These are phyloP conservation scores for Neosilurus mollespiculum DNA, from an alignment of 2,797 vertebrate species.

Conservation along the genomic window DNA sequence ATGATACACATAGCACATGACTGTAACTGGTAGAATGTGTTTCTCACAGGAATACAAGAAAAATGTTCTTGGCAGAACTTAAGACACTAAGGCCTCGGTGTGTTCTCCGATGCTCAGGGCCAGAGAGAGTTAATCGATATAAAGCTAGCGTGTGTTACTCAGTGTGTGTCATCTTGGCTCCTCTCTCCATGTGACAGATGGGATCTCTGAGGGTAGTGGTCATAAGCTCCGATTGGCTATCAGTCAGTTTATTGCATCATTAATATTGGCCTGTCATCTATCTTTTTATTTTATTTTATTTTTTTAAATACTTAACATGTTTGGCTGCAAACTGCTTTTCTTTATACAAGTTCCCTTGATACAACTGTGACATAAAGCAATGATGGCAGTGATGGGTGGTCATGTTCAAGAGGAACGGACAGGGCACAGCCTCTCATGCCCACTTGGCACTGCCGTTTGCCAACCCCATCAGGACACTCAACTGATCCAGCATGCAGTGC, in stretches of 20 bases:
- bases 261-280: slow-evolving; percentile 42
- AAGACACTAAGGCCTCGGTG: slow-evolving; percentile 43
- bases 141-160: slow-evolving; percentile 52
- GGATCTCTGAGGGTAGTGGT: slow-evolving; percentile 56
- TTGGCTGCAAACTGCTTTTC: slow-evolving; percentile 11
- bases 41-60: slow-evolving; percentile 26
- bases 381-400: slow-evolving; percentile 24
- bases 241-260: slow-evolving; percentile 57
- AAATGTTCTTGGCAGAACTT: slow-evolving; percentile 36
- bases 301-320: slow-evolving; percentile 3
- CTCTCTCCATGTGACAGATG: slow-evolving; percentile 55
- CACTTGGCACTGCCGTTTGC: slow-evolving; percentile 40
- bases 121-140: slow-evolving; percentile 56
- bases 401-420: slow-evolving; percentile 34
- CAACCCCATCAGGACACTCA: slow-evolving; percentile 43
- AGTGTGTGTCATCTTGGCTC: slow-evolving; percentile 55
- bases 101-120: slow-evolving; percentile 38
- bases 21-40: slow-evolving; percentile 24
- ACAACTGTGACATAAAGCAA: slow-evolving; percentile 34
- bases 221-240: slow-evolving; percentile 56
- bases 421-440: slow-evolving; percentile 33
- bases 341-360: slow-evolving; percentile 33
- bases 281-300: not conserved
- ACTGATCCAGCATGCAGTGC: slow-evolving; percentile 41
- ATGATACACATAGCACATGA: slow-evolving; percentile 9